phyloP scores from a whole-genome alignment of 2,113 vertebrate species.

The Thalassoma bifasciatum region DNA sequence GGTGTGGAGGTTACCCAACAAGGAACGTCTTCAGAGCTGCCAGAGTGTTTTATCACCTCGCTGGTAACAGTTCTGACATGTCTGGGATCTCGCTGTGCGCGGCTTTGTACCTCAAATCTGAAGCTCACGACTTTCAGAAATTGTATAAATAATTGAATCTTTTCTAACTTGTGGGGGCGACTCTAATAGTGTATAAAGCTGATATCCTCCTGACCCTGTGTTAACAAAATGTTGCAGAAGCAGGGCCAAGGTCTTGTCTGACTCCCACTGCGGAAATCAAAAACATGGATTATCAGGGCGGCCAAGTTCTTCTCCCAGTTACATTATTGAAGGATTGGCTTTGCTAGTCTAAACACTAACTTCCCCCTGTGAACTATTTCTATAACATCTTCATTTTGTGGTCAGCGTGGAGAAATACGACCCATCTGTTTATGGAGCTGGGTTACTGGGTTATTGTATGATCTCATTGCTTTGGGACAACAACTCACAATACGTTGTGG shows the following conservation, averaged over 20 bases:
- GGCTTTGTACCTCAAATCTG: conserved; percentile 45
- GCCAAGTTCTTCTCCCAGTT: conserved; percentile 26
- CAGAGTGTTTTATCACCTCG: conserved; percentile 51
- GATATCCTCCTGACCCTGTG: conserved; percentile 48
- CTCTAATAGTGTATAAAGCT: conserved; percentile 9
- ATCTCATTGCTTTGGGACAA: conserved; percentile 19
- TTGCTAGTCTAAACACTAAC: conserved; percentile 35
- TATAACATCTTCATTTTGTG: conserved; percentile 17
- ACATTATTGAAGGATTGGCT: conserved; percentile 23
- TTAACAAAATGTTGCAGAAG: conserved; percentile 31
- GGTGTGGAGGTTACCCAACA: conserved; percentile 67
- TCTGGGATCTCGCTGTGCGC: conserved; percentile 22
- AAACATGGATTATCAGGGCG: conserved; percentile 43
- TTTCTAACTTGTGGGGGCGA: conserved; percentile 11
- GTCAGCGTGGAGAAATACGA: conserved; percentile 14
- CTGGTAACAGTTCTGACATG: conserved; percentile 60
- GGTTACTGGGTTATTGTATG: conserved; percentile 10
- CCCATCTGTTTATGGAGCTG: conserved; percentile 8
- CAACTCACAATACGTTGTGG: not conserved
- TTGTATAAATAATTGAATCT: not conserved
- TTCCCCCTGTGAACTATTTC: conserved; percentile 33
- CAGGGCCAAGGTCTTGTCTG: conserved; percentile 53
- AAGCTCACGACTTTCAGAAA: conserved; percentile 1
- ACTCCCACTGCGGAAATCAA: conserved; percentile 35
- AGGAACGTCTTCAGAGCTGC: conserved; percentile 29